A percentile compares a stretch with the other conserved stretches of the same genome.
Evolutionary conservation across 2,113 vertebrate genomes (phyloP).

Genomic region (Gallinago media): DNA sequence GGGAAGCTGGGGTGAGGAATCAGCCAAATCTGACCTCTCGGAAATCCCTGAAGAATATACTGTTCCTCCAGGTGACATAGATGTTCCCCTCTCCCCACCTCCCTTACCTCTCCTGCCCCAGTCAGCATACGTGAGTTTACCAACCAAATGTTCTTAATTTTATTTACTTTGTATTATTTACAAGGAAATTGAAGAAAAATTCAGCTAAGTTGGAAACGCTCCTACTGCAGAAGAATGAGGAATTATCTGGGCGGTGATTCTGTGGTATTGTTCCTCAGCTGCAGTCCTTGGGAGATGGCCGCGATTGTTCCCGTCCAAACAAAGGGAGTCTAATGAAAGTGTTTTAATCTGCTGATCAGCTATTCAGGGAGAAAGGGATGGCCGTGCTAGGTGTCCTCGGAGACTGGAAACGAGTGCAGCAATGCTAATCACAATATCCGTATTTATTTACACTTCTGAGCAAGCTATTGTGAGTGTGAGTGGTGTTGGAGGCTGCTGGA

Average conservation of each 20-base stretch:
- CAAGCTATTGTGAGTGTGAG: background rate
- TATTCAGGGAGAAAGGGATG: background rate
- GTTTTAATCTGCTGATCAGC: constrained; percentile 7
- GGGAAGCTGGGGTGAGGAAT: background rate
- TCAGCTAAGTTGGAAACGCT: background rate
- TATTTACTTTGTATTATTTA: background rate
- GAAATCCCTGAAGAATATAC: background rate
- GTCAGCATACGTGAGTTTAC: fast-evolving
- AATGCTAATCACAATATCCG: background rate
- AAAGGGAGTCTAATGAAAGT: constrained; percentile 42
- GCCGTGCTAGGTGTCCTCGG: background rate
- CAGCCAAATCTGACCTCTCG: fast-evolving
- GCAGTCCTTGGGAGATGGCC: background rate
- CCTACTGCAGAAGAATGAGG: background rate
- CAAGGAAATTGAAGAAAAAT: background rate
- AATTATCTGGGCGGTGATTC: background rate
- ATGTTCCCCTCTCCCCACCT: background rate
- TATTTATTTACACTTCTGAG: background rate
- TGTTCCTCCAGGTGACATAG: background rate
- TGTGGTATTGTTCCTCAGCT: background rate
- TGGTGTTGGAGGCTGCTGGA: background rate
- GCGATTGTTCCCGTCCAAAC: background rate
- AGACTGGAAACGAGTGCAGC: background rate
- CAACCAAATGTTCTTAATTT: background rate
- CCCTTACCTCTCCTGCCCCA: background rate